Base-by-base conservation (phyloP, 1,140 invertebrate species). In the Bombus huntii region DNA sequence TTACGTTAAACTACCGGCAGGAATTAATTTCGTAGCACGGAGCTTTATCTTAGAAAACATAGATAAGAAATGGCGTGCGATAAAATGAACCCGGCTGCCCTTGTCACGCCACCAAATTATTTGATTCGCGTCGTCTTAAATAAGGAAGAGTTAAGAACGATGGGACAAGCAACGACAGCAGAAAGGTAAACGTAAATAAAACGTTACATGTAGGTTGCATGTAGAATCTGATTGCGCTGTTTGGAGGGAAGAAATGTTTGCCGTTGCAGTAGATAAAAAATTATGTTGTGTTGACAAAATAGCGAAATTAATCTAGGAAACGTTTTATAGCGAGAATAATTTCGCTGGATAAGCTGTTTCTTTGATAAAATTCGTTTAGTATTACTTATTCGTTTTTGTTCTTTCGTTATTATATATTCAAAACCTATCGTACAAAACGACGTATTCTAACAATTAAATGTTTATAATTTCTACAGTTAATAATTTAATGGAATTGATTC, bases 1-100 rank as follows among this genome's bases (percentile, higher is more conserved):
- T 83, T 83, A 83, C 72, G 71, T 83, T 83, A 66, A 83, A 75
- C 81, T 65, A 59, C 81, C 81, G 39, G 81, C 71, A 75, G 57
- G 81, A 82, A 82, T 82, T 82, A 82, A 82, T 82, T 82, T 75
- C 59, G 53, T 22, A 53, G 53, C 37, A 44, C 70, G 59, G 53
- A 53, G 72, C 71, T 83, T 83, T 83, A 83, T 83, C 53, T 76
- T 47, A 72, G 34, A 77, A 15, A 66, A 72, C 59, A 57, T 47
- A 59, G 81, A 82, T 72, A 47, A 83, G 81, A 65, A 83, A 28
- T 44, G 59, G 75, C 22, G 62, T 39, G 72, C 57, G 81, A 83
- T 83, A 76, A 83, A 83, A 39, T 25, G 15, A 37, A 25, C 57
- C n/a, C 5, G 15, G 47, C 18, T 8, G n/a, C n/a, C n/a, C 57